Base-by-base conservation (phyloP, 2,113 vertebrate species). In the Cinclus mexicanus region DNA sequence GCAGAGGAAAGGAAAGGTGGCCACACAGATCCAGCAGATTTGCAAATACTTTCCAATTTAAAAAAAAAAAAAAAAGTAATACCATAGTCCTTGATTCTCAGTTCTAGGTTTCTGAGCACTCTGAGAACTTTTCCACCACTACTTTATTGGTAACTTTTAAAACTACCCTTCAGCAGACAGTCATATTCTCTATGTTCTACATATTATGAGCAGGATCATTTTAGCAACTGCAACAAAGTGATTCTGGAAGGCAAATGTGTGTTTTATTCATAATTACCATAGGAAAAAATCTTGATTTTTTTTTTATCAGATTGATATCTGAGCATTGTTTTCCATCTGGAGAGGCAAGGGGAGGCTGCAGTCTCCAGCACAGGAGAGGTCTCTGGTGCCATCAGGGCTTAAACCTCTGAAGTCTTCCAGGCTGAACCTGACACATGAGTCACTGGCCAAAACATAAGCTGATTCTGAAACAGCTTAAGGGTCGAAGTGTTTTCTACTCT, bases 191-290 rank as follows among this genome's bases (percentile, higher is more conserved):
- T 31, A 59, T 25, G 47, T 31, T n/a, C n/a, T 26, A 71, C 33
- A 14, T 5, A 37, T 12, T 49, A 37, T 0, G 2, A 81, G 60
- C 5, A 0, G 0, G 28, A 5, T 13, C 8, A 9, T 29, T 42
- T 7, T 44, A n/a, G 24, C 19, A 53, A 46, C 41, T 57, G 20
- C 52, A 78, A 47, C 14, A 12, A 75, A 68, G 35, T 3, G 29
- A 82, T 60, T 75, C 37, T 53, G 71, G 57, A 76, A 80, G 41
- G 78, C 14, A 69, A 65, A 42, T 14, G 5, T 2, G 6, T 44
- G 8, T 37, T 93, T 85, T 23, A 35, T 11, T 28, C 49, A 5
- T 5, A 81, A 67, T 7, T 35, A 55, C 35, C 25, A 33, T 12
- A 39, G 28, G 61, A 71, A 78, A 76, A 41, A 57, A 37, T 6